Evolutionary conservation across 2,888 invertebrate species (phyloP).

Genomic region (Stenichneumon culpator): DNA sequence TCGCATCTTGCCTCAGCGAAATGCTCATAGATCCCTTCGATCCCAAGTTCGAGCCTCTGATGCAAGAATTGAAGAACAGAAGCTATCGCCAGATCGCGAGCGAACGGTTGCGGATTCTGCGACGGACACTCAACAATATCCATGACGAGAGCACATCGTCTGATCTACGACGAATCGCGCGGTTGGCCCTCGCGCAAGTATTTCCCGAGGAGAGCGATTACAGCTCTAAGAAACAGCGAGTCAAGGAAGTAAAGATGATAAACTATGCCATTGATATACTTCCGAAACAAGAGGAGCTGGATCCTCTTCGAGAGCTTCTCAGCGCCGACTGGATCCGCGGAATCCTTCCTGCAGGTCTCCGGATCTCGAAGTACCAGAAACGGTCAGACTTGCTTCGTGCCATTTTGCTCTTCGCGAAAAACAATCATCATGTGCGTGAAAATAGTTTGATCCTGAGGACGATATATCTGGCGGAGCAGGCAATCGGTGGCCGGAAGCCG

Average conservation of each 20-base stretch:
- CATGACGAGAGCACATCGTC: not conserved
- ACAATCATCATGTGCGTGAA: not conserved
- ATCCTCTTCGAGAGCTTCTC: conserved; percentile 1
- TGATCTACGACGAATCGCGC: not conserved
- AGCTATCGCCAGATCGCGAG: not conserved
- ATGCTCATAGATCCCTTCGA: conserved; percentile 46
- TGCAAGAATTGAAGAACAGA: conserved; percentile 17
- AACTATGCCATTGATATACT: not conserved
- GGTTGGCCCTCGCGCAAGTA: not conserved
- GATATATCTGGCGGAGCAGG: not conserved
- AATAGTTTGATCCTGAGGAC: not conserved
- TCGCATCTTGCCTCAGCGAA: conserved; percentile 12
- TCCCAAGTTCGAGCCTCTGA: conserved; percentile 33
- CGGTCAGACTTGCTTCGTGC: not conserved
- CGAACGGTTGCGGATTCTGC: not conserved
- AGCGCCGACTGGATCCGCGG: not conserved
- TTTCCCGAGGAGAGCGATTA: conserved; percentile 25
- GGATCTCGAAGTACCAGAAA: not conserved
- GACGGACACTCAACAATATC: not conserved
- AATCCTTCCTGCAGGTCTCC: not conserved
- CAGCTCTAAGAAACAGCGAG: conserved; percentile 12
- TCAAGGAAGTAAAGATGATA: not conserved
- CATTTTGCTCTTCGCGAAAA: not conserved
- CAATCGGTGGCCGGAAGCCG: not conserved
- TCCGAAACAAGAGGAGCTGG: not conserved